Evolutionary conservation across 35 echinoderm and acorn worm genomes (phyloP), one percentile per base, ranked within the genome.

Genomic region (Strongylocentrotus purpuratus): DNA sequence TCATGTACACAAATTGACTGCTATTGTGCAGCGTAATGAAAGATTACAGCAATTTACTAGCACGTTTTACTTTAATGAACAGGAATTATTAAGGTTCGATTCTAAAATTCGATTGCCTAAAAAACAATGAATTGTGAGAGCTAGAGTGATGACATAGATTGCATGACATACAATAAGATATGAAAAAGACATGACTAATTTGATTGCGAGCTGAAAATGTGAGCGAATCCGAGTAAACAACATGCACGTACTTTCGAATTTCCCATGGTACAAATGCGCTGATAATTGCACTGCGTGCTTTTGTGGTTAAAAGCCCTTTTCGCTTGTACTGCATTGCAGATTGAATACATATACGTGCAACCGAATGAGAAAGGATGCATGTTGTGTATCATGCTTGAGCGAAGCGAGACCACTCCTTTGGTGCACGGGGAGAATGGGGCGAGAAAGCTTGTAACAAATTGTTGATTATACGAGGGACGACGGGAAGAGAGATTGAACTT

Each of bases 271-370:
- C 28, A 78, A 78, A 78, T 78, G 65, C 65, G 65, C 65, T 78
- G 65, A 78, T 78, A 78, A 78, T 28, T 78, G 65, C 65, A 78
- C 65, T 78, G 65, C 65, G 65, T 78, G 65, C 65, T 78, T 78
- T 78, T 78, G 65, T 78, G 65, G 65, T 78, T 78, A 78, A 78
- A 78, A 78, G 65, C 65, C 65, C 65, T n/a, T 78, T 78, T 78
- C 65, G 65, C 65, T 78, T 78, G 65, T 78, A 78, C 65, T 78
- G 65, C 65, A 78, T 28, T 28, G 25, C 20, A 28, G 65, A 78
- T 78, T 78, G 65, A 78, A 78, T 78, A 78, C 65, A 78, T 78
- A 78, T 78, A 78, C 65, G 65, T 78, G 65, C 22, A 78, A n/a
- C 65, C 65, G 65, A 78, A 78, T 78, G 65, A 78, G 65, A 78